These are phyloP conservation scores for Baryphthengus martii DNA, from an alignment of 2,113 vertebrate species.

Conservation along the genomic window DNA sequence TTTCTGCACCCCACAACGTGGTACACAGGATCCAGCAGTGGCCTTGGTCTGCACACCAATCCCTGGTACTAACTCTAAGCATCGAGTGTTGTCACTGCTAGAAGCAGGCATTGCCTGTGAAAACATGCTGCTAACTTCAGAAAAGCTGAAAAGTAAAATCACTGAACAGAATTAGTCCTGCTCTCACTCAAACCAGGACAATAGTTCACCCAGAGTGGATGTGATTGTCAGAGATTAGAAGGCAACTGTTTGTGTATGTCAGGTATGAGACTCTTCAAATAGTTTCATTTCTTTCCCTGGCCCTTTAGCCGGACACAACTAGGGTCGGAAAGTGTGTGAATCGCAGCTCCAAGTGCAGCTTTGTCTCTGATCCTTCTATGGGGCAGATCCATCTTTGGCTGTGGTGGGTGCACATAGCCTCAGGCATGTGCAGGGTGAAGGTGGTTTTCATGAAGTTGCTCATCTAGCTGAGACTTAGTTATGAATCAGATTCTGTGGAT, in stretches of 20 bases:
- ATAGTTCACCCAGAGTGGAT: too few species aligned
- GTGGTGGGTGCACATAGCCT: fast-evolving
- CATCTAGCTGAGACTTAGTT: background rate
- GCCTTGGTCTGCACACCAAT: too few species aligned
- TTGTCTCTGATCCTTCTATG: background rate
- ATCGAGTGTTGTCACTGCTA: too few species aligned
- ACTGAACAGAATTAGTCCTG: too few species aligned
- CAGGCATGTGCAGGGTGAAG: background rate
- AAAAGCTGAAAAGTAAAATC: too few species aligned
- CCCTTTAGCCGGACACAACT: background rate
- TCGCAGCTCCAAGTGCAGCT: background rate
- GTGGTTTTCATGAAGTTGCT: background rate
- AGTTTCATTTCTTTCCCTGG: background rate
- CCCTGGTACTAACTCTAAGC: too few species aligned
- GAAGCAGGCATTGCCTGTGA: too few species aligned
- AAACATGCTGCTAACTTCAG: too few species aligned
- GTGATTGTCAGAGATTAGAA: background rate
- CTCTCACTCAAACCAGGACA: too few species aligned
- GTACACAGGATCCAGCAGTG: too few species aligned
- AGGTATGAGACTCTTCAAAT: background rate
- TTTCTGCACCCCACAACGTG: too few species aligned
- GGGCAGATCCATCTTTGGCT: background rate
- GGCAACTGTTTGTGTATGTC: background rate
- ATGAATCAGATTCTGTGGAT: background rate
- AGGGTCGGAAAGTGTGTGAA: background rate